phyloP scores from a whole-genome alignment of 2,113 vertebrate genomes.

The Nycticorax nycticorax region DNA sequence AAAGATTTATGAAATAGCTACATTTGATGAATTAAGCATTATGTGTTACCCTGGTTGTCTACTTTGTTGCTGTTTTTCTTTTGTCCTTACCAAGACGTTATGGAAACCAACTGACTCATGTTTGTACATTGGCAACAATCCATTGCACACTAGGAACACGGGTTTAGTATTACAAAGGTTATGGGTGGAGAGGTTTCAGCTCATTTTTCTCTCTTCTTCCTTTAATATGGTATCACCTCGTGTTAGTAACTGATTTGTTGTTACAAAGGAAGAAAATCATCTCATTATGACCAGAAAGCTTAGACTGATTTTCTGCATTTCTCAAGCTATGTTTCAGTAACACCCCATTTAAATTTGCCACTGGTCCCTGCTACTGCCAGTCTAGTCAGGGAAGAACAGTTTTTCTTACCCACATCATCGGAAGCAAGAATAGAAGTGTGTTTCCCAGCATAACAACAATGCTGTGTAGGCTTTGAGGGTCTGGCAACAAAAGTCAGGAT shows the following conservation, averaged over 20 bases:
- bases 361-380: background rate
- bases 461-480: background rate
- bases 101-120: background rate
- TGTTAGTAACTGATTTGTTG: background rate
- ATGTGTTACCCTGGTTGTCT: background rate
- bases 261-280: background rate
- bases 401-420: background rate
- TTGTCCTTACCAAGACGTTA: background rate
- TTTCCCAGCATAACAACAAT: background rate
- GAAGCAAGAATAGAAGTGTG: background rate
- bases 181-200: background rate
- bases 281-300: background rate
- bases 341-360: background rate
- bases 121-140: background rate
- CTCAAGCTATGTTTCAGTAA: background rate
- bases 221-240: background rate
- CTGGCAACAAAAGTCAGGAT: background rate
- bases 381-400: background rate
- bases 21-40: background rate
- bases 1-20: background rate
- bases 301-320: background rate
- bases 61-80: background rate
- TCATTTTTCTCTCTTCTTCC: background rate
- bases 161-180: background rate
- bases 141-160: background rate